Evolutionary conservation across 2,797 vertebrate species (phyloP).

Genomic region (Hippocampus kuda): DNA sequence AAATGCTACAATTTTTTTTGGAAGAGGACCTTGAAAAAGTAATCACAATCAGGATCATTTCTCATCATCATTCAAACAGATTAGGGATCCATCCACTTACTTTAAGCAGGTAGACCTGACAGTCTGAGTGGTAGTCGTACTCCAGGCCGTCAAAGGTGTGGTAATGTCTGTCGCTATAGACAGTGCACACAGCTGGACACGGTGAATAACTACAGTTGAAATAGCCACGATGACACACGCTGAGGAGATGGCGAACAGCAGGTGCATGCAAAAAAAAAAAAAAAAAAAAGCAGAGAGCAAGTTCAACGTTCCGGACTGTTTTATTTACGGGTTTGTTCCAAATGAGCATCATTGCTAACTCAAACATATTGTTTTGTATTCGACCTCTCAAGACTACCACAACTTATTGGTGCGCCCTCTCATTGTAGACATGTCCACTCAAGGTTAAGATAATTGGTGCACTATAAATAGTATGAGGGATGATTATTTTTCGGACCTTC

Average conservation of each 20-base stretch:
- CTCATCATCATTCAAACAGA: not conserved
- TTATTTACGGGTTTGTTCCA: not conserved
- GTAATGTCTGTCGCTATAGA: conserved; percentile 94
- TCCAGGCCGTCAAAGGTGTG: conserved; percentile 94
- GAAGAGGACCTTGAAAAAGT: too few relatives aligned
- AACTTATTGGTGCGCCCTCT: not conserved
- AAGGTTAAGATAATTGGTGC: too few relatives aligned
- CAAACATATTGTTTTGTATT: not conserved
- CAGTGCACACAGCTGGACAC: conserved; percentile 88
- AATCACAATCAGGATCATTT: too few relatives aligned
- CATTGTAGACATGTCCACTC: too few relatives aligned
- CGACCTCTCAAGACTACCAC: too few relatives aligned
- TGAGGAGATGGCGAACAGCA: conserved; percentile 38
- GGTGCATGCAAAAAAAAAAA: conserved; percentile 14
- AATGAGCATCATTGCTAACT: not conserved
- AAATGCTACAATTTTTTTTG: too few relatives aligned
- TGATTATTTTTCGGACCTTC: not conserved
- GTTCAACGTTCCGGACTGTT: not conserved
- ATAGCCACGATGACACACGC: conserved; percentile 84
- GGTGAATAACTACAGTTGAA: conserved; percentile 92
- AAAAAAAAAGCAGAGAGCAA: conserved; percentile 2
- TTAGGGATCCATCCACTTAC: conserved; percentile 51
- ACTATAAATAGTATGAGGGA: not conserved
- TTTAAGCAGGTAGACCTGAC: conserved; percentile 90
- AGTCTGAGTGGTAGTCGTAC: conserved; percentile 93